Conservation (phyloP, 2,888 invertebrate genomes). For the Drosophila tanythrix region DNA sequence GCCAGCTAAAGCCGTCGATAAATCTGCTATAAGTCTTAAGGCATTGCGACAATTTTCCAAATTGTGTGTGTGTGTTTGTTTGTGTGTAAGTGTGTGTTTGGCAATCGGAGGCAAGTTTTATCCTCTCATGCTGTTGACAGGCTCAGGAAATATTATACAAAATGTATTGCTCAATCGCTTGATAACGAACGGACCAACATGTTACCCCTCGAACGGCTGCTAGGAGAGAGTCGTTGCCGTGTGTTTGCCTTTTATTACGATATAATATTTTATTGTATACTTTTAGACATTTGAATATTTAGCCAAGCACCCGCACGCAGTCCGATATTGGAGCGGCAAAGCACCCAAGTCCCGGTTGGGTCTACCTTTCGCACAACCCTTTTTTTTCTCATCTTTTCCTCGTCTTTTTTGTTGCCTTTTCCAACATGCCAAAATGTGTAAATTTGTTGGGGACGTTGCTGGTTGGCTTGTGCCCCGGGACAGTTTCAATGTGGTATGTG, state of each 20-base stretch:
- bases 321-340: conserved; percentile 17
- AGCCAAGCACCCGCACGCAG: conserved; percentile 22
- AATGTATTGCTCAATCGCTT: conserved; percentile 73
- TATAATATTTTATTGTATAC: conserved; percentile 79
- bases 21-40: conserved; percentile 74
- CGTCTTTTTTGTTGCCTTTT: background rate
- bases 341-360: conserved; percentile 18
- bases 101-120: conserved; percentile 37
- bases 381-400: conserved; percentile 35
- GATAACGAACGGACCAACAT: conserved; percentile 46
- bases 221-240: conserved; percentile 35
- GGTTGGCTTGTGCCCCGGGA: conserved; percentile 55
- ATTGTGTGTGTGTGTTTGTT: background rate
- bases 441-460: conserved; percentile 73
- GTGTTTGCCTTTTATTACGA: conserved; percentile 74
- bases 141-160: conserved; percentile 60
- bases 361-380: conserved; percentile 61
- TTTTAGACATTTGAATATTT: conserved; percentile 77
- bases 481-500: conserved; percentile 26
- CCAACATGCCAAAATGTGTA: conserved; percentile 69
- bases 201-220: conserved; percentile 1
- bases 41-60: conserved; percentile 52
- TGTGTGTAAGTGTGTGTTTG: conserved; percentile 19
- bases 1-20: conserved; percentile 62
- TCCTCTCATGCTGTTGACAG: conserved; percentile 45